A percentile compares a stretch with the other conserved stretches of the same genome.
phyloP scores from a whole-genome alignment of 1,140 invertebrate species.

The Planococcus citri region DNA sequence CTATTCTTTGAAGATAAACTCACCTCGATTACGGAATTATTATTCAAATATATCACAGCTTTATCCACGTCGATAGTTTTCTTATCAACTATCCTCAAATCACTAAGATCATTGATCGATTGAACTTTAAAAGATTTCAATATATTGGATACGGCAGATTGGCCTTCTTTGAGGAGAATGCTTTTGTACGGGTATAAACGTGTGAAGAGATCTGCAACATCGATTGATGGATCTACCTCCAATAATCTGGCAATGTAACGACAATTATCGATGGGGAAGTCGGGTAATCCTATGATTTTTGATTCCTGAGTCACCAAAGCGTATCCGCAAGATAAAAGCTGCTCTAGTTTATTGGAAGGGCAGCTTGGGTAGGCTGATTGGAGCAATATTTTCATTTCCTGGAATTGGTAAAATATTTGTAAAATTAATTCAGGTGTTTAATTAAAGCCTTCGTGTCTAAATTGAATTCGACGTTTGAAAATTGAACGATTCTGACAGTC shows the following conservation, averaged over 20 bases:
- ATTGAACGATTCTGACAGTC: too few relatives aligned
- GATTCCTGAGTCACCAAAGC: constrained; percentile 60
- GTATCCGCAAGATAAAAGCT: constrained; percentile 59
- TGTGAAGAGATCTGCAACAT: constrained; percentile 11
- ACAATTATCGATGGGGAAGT: constrained; percentile 83
- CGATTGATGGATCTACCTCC: constrained; percentile 38
- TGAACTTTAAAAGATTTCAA: constrained; percentile 10
- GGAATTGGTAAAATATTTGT: too few relatives aligned
- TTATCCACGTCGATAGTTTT: background rate
- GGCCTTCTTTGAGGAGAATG: constrained; percentile 8
- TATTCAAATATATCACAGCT: background rate
- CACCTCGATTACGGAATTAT: background rate
- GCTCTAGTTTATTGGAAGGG: constrained; percentile 44
- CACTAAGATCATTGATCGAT: background rate
- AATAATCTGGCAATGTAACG: constrained; percentile 51
- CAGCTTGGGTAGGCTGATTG: constrained; percentile 42
- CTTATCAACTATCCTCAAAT: background rate
- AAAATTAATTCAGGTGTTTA: too few relatives aligned
- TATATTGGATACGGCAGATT: background rate
- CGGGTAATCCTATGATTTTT: constrained; percentile 57
- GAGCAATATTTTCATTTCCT: constrained; percentile 47
- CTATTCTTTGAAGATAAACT: background rate
- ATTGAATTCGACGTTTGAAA: too few relatives aligned
- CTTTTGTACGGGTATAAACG: constrained; percentile 20
- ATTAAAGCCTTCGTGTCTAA: too few relatives aligned